Evolutionary conservation across 2,113 vertebrate genomes (phyloP), one percentile per base, ranked within the genome.

Genomic region (Pteruthius melanotis): DNA sequence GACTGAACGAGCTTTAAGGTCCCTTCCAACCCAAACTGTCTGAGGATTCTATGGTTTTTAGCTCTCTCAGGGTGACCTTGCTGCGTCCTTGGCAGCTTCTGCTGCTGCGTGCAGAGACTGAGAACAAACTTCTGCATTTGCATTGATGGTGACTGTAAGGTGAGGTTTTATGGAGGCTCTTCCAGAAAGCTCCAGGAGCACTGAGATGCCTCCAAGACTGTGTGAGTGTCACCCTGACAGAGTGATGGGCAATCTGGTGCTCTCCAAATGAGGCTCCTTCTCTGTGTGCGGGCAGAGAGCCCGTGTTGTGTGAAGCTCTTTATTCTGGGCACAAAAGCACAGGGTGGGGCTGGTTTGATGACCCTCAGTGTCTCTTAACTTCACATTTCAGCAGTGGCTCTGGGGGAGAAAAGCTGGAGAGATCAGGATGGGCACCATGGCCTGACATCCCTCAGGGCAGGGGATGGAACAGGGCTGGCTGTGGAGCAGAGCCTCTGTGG

Each of bases 261-360:
- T 50, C 47, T 66, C 28, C 10, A 45, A 64, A 59, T 23, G 50
- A 12, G 47, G 30, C 68, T 70, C 37, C 83, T 49, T 23, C 44
- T 23, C 59, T 68, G 42, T 74, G 68, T 96, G 44, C 27, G 14
- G 31, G 69, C 64, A 57, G 90, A 64, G 61, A 44, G 91, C 93
- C 96, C 37, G 18, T 96, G 37, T 95, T 95, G 95, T 96, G 92
- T 96, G 97, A 98, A 96, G 88, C 76, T 95, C 93, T 96, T 92
- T 95, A 27, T 96, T 95, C 66, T 87, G 96, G 75, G 50, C 63
- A 56, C 60, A 19, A 74, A 91, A 95, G 92, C 79, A 39, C 81
- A 8, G 40, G 40, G n/a, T n/a, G 45, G 97, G 75, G 44, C 39
- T 91, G 61, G 87, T 96, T 87, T 97, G 93, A 96, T 98, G 90